Evolutionary conservation across 35 echinoderm and acorn worm genomes (phyloP), one percentile per base, ranked within the genome.

Genomic region (Ophioderma brevispina): DNA sequence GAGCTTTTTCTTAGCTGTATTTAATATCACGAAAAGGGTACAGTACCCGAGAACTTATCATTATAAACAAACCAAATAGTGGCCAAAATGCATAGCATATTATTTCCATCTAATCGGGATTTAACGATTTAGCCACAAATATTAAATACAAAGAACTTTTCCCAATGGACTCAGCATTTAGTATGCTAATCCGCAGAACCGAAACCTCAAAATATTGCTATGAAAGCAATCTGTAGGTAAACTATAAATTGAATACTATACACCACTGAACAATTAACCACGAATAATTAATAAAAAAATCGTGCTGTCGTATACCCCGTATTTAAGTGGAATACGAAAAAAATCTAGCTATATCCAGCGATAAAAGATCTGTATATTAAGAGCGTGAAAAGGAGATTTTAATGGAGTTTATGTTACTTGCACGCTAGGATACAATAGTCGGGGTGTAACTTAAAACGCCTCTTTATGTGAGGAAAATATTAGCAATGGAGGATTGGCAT

Each of bases 381-480:
- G 3, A 18, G 59, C 28, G 28, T 70, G 59, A 70, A 70, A 70
- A 70, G 10, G 59, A 70, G 59, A 70, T 70, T 70, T 70, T 70
- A 70, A 70, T 70, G 59, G 59, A 70, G 59, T 70, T 70, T 70
- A 70, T 70, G 59, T 70, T 70, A 70, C 59, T 70, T 25, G 23
- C 28, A 25, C 28, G 59, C 59, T 18, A 8, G 4, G 10, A 25
- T 70, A 70, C 59, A 70, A 70, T 70, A 70, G 17, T 4, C 4
- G 23, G 59, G 59, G 59, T 70, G 59, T 70, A 70, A 70, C 59
- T 25, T 70, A 30, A 70, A 70, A 18, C 59, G 59, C 59, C 59
- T 70, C 59, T 70, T 70, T 70, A 25, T 25, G 2, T 2, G 17
- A 30, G 59, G 4, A 70, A 70, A 70, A 70, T 70, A 70, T 70